Base-by-base conservation (phyloP, 2,888 invertebrate species). In the Anagyrus pseudococci region DNA sequence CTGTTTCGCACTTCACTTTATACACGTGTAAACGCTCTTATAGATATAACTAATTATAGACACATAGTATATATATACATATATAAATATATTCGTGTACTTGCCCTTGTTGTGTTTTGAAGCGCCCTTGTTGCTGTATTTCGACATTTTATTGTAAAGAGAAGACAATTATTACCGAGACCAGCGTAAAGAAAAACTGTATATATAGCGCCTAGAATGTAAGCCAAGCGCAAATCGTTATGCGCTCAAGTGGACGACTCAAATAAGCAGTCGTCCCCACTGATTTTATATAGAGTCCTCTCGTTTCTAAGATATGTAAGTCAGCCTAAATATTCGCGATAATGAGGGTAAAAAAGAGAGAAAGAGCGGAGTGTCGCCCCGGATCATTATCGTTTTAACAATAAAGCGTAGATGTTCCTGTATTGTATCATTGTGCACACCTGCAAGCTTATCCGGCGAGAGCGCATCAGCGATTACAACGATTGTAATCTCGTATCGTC, bases 31-130 rank as follows among this genome's bases (percentile, higher is more conserved):
- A 46, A 62, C 49, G 57, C 23, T n/a, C 48, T 41, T 23, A 55
- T 50, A 61, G 55, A 52, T 23, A 40, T 46, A 58, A 15, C 29
- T 58, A 33, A 20, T 29, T 23, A 54, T 19, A n/a, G 13, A 19
- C 6, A 7, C 6, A 44, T 44, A 19, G 48, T 43, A 46, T 17
- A 33, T 49, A 49, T 41, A 57, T 40, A 44, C 33, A 55, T 3
- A 65, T 58, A 72, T 64, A 69, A 66, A 55, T 49, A 58, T 60
- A 55, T 56, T 53, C 52, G 56, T 75, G 70, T 71, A 75, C 72
- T 75, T 75, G 74, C 74, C 77, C 74, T 78, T 79, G 78, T 79
- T 79, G 76, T 78, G 78, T 78, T 79, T 77, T 58, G 15, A 37
- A 67, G 61, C 26, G 52, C 56, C 66, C 63, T 63, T 67, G 66